Conservation (phyloP, 64 coral and sea anemone genomes). For the Platygyra sinensis region DNA sequence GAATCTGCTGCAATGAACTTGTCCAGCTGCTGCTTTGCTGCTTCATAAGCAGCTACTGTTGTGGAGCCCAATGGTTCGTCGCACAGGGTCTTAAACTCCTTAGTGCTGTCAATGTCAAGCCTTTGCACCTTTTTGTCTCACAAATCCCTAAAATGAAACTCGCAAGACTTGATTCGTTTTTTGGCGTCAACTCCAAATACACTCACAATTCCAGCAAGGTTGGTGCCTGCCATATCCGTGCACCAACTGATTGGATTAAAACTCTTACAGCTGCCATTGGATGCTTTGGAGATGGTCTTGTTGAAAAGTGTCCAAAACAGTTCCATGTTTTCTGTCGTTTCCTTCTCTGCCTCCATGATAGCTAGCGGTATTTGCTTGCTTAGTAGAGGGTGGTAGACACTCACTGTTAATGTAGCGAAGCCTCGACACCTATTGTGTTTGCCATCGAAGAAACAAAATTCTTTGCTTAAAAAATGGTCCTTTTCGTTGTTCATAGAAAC, state of each 20-base stretch:
- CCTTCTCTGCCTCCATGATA: slow-evolving; percentile 12
- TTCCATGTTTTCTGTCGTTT: not conserved
- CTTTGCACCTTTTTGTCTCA: not conserved
- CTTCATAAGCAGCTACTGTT: not conserved
- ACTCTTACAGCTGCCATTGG: not conserved
- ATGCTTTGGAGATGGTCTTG: not conserved
- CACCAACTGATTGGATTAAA: slow-evolving; percentile 33
- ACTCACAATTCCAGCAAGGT: not conserved
- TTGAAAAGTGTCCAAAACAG: slow-evolving; percentile 36
- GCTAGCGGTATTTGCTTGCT: slow-evolving; percentile 33
- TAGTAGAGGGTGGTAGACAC: slow-evolving; percentile 29
- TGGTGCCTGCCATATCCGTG: not conserved
- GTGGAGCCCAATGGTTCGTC: not conserved
- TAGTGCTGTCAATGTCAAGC: not conserved
- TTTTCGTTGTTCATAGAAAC: slow-evolving; percentile 25
- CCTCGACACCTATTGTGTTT: slow-evolving; percentile 25
- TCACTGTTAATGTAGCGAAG: slow-evolving; percentile 17
- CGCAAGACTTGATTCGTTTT: not conserved
- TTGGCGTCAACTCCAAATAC: not conserved
- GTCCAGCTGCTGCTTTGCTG: not conserved
- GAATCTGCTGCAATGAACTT: not conserved
- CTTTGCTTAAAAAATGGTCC: not conserved
- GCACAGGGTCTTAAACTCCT: slow-evolving; percentile 5
- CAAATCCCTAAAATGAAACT: slow-evolving; percentile 15
- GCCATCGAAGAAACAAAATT: slow-evolving; percentile 51